These are phyloP conservation scores for Notechis scutatus DNA, from an alignment of 2,113 vertebrate species.

Conservation along the genomic window DNA sequence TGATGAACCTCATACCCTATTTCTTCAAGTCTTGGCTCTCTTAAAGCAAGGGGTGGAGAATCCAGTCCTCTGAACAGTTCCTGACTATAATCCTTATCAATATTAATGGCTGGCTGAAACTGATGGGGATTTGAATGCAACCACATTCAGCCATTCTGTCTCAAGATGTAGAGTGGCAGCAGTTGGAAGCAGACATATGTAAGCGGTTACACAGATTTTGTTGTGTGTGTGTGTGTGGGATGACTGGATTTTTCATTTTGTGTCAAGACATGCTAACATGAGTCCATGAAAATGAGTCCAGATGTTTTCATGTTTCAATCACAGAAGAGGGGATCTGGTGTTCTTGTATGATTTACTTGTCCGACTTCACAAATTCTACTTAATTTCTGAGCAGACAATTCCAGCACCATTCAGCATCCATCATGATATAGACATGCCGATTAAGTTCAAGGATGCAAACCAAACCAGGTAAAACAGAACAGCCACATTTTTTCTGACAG, in stretches of 20 bases:
- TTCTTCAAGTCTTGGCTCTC: not conserved
- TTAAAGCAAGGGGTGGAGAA: not conserved
- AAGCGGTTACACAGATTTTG: not conserved
- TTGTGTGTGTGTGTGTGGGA: not conserved
- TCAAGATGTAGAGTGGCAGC: not conserved
- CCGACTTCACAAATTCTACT: too few relatives aligned
- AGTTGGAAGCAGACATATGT: not conserved
- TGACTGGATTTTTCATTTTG: not conserved
- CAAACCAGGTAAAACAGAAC: not conserved
- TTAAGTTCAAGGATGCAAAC: not conserved
- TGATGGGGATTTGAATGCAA: not conserved
- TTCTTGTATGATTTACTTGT: not conserved
- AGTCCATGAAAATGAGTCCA: not conserved
- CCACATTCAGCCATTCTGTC: not conserved
- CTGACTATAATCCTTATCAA: not conserved
- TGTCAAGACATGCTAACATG: not conserved
- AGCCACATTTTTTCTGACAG: not conserved
- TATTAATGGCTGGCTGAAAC: not conserved
- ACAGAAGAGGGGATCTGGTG: not conserved
- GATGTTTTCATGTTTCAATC: not conserved
- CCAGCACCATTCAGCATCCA: not conserved
- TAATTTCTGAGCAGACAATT: not conserved
- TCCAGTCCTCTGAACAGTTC: not conserved
- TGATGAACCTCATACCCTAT: not conserved
- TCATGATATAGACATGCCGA: not conserved